phyloP scores from a whole-genome alignment of 1,140 invertebrate species.

The Ostrea denselamellosa region DNA sequence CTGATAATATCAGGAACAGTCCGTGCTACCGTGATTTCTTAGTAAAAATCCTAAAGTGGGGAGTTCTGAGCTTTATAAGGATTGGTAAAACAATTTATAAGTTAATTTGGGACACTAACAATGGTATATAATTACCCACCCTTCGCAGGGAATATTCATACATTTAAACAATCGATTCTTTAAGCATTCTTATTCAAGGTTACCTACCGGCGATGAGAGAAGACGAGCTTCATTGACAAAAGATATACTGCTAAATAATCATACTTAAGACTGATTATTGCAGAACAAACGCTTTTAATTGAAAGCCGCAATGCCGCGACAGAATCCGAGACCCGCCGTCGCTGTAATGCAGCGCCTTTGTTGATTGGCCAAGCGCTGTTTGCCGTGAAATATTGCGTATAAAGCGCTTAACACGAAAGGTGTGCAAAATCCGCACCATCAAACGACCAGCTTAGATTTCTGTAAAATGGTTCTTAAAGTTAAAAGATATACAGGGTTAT shows the following conservation, averaged over 20 bases:
- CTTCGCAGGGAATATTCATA: background rate
- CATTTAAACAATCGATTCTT: background rate
- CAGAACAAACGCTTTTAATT: conserved; percentile 36
- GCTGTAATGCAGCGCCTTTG: background rate
- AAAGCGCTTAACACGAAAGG: conserved; percentile 22
- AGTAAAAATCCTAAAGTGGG: background rate
- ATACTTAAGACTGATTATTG: conserved; percentile 6
- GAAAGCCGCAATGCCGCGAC: background rate
- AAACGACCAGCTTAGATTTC: background rate
- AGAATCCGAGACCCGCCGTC: background rate
- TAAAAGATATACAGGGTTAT: conserved; percentile 3
- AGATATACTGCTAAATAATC: background rate
- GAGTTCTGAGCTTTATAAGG: background rate
- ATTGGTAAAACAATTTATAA: background rate
- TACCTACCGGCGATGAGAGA: background rate
- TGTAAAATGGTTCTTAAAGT: background rate
- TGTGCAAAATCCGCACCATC: background rate
- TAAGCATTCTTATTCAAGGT: background rate
- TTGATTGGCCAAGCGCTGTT: background rate
- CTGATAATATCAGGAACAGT: no score
- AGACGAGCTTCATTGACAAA: background rate
- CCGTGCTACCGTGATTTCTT: no score
- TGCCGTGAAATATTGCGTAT: conserved; percentile 4
- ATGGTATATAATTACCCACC: background rate
- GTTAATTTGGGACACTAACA: background rate